Base-by-base conservation (phyloP, 2,888 invertebrate genomes). In the Polylopha cassiicola region DNA sequence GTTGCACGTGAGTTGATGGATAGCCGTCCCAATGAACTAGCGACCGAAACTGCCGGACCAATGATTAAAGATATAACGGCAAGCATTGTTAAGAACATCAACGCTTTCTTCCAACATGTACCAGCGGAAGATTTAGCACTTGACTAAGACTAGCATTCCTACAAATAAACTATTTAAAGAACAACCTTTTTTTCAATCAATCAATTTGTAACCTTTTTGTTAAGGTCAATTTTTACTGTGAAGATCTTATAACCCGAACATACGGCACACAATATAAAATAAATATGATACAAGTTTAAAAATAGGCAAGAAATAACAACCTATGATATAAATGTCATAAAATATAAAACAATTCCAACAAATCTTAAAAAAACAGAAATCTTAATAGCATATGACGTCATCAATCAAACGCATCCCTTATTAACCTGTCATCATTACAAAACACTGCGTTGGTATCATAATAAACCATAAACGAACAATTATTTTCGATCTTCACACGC, bases 401-500 rank as follows among this genome's bases (percentile, higher is more conserved):
- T 39, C 34, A 45, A 45, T 26, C 28, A 32, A 18, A 32, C 8
- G 22, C 28, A 41, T 37, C 16, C 22, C 18, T 23, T 36, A 44
- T 81, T 54, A 78, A 76, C 48, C 73, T 77, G 75, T 82, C 82
- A 68, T 49, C 80, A 47, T 36, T 43, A 53, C 72, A 70, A 73
- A 78, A 75, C 75, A 68, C 69, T 68, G 63, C 80, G 80, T 80
- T 78, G 81, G 81, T 67, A 73, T 64, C 61, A 62, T 61, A 68
- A 70, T 71, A 73, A 72, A 67, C 66, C 55, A 58, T 70, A 71
- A 76, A 75, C 70, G 61, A 63, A 71, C 72, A 75, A 81, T 78
- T 73, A 80, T 75, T 68, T 68, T 45, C 48, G 60, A 64, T 68
- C 78, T 79, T 80, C 81, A 79, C 82, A 81, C 76, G 72, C 58